Percentiles rank a stretch among this genome's conserved stretches.
phyloP scores from a whole-genome alignment of 2,797 vertebrate genomes.

The Gorsachius magnificus region DNA sequence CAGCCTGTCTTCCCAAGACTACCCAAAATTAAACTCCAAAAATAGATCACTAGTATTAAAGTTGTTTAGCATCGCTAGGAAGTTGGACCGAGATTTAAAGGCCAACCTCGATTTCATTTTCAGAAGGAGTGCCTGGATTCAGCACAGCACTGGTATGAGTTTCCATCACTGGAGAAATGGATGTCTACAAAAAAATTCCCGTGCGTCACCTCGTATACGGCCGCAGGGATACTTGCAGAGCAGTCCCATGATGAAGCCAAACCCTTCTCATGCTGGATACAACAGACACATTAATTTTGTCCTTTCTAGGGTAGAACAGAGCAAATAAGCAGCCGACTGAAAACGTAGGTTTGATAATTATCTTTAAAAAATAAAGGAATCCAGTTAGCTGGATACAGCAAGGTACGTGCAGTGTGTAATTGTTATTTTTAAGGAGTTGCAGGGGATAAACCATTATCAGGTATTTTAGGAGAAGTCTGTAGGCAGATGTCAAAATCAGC shows the following conservation, averaged over 20 bases:
- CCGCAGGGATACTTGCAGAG: neutral
- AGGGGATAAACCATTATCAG: neutral
- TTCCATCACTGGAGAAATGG: neutral
- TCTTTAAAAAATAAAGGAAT: neutral
- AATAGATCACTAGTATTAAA: neutral
- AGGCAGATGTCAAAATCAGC: neutral
- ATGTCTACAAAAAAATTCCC: neutral
- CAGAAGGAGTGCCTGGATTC: neutral
- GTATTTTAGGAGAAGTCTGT: neutral
- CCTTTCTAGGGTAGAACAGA: neutral
- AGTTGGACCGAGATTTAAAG: neutral
- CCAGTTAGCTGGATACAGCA: too few relatives aligned
- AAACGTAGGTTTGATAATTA: fast-evolving
- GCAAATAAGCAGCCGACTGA: neutral
- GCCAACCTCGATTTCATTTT: neutral
- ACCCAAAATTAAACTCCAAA: neutral
- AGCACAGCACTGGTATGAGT: neutral
- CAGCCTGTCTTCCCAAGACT: neutral
- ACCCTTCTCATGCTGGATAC: neutral
- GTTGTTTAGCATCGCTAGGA: neutral
- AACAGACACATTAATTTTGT: neutral
- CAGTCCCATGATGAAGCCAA: neutral
- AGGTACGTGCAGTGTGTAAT: fast-evolving
- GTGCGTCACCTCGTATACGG: fast-evolving
- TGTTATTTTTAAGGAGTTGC: neutral